Conservation (phyloP, 2,888 invertebrate genomes). For the Hydropsyche betteni region DNA sequence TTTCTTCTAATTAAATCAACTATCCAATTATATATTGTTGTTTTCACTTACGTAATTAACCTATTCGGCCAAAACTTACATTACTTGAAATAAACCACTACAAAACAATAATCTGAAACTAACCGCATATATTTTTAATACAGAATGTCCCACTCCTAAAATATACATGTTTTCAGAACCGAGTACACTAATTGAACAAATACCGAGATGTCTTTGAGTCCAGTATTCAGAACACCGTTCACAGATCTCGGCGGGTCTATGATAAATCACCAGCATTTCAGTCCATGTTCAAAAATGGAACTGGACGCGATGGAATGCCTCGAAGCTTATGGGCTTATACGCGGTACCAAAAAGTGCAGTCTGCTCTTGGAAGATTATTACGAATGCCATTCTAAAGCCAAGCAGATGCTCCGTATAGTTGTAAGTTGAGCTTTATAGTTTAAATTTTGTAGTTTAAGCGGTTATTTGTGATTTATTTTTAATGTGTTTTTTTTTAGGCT, state of each 20-base stretch:
- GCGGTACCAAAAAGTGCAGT: slow-evolving; percentile 70
- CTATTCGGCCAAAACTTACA: not conserved
- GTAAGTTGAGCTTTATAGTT: slow-evolving; percentile 57
- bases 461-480: no score
- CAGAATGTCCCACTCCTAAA: not conserved
- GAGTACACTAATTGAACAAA: no score
- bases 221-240: slow-evolving; percentile 74
- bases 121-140: not conserved
- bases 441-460: no score
- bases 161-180: not conserved
- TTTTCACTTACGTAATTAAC: slow-evolving; percentile 12
- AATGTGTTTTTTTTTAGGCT: slow-evolving; percentile 57
- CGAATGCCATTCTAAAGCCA: slow-evolving; percentile 72
- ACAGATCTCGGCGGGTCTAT: slow-evolving; percentile 76
- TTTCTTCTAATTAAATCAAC: no score
- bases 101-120: not conserved
- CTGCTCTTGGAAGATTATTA: slow-evolving; percentile 72
- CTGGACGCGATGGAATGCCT: slow-evolving; percentile 78
- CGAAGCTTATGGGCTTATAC: slow-evolving; percentile 81
- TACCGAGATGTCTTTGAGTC: slow-evolving; percentile 54
- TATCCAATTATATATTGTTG: no score
- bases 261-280: slow-evolving; percentile 72
- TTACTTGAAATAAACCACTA: not conserved
- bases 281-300: slow-evolving; percentile 74
- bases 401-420: slow-evolving; percentile 69